Percentiles rank a stretch among this genome's conserved stretches.
Conservation (phyloP, 2,888 invertebrate genomes). For the Lissocephala sabroskyi region DNA sequence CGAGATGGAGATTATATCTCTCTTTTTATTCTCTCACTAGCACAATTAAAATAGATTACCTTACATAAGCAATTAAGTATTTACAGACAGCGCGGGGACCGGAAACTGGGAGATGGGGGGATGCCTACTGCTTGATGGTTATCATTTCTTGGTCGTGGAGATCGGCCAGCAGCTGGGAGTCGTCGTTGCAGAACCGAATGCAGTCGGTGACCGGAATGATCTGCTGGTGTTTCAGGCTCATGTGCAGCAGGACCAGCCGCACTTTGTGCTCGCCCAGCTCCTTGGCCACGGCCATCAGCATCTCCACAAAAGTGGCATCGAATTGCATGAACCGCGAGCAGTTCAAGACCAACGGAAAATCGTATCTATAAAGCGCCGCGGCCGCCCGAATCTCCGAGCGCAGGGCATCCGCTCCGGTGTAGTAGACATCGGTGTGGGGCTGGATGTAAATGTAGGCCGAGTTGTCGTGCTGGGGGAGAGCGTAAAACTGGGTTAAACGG, state of each 20-base stretch:
- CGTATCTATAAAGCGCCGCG: constrained; percentile 71
- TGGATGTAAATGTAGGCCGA: constrained; percentile 76
- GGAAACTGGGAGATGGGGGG: too few relatives aligned
- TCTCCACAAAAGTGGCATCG: constrained; percentile 81
- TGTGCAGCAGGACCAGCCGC: constrained; percentile 71
- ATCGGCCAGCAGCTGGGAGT: constrained; percentile 13
- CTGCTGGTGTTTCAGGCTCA: constrained; percentile 45
- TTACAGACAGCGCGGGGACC: not conserved
- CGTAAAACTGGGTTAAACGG: not conserved
- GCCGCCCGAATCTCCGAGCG: constrained; percentile 75
- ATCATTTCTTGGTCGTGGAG: constrained; percentile 7
- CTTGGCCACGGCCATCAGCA: constrained; percentile 75
- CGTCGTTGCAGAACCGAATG: constrained; percentile 49
- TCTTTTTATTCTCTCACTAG: too few relatives aligned
- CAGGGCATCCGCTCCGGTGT: constrained; percentile 80
- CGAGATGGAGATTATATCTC: too few relatives aligned
- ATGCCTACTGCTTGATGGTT: not conserved
- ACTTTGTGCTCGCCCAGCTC: constrained; percentile 75
- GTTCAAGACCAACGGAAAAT: constrained; percentile 77
- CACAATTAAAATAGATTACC: not conserved
- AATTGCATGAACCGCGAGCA: constrained; percentile 77
- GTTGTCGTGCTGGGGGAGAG: constrained; percentile 71
- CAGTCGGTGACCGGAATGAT: constrained; percentile 45
- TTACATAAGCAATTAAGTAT: not conserved
- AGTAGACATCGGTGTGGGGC: constrained; percentile 80